These are phyloP conservation scores for Brachyrhaphis roseni DNA, from an alignment of 2,797 vertebrate species.

Conservation along the genomic window DNA sequence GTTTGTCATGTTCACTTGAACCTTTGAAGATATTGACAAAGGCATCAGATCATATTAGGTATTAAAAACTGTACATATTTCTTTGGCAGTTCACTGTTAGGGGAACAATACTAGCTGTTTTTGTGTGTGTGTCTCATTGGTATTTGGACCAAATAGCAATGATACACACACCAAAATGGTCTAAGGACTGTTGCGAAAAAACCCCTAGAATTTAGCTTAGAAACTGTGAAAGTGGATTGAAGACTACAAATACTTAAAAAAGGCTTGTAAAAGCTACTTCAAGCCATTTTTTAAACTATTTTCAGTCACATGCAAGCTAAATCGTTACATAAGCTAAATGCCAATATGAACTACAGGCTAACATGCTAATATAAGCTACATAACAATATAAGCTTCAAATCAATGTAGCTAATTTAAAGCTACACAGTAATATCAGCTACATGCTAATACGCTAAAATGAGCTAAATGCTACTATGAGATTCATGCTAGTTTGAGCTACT, in stretches of 20 bases:
- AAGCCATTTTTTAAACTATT: neutral
- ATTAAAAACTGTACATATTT: slow-evolving; percentile 38
- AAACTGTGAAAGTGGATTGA: neutral
- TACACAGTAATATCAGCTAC: neutral
- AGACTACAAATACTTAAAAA: neutral
- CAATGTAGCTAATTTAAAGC: neutral
- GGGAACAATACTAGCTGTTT: slow-evolving; percentile 28
- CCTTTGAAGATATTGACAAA: neutral
- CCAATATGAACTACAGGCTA: neutral
- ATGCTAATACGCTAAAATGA: neutral
- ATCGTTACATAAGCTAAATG: neutral
- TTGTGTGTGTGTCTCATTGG: slow-evolving; percentile 34
- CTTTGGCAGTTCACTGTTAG: slow-evolving; percentile 26
- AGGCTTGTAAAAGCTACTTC: neutral
- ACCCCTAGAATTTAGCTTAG: slow-evolving; percentile 20
- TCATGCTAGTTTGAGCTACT: too few species aligned
- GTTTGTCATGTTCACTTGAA: neutral
- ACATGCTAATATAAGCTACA: neutral
- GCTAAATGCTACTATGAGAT: neutral
- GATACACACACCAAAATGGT: slow-evolving; percentile 19
- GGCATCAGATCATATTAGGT: neutral
- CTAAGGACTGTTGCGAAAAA: slow-evolving; percentile 5
- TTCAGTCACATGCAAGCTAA: neutral
- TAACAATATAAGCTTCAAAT: too few species aligned
- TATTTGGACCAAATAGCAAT: slow-evolving; percentile 18